These are phyloP conservation scores for Aplysina aerophoba DNA, from an alignment of 37 sponge, comb jelly and placozoan genomes.

Conservation along the genomic window DNA sequence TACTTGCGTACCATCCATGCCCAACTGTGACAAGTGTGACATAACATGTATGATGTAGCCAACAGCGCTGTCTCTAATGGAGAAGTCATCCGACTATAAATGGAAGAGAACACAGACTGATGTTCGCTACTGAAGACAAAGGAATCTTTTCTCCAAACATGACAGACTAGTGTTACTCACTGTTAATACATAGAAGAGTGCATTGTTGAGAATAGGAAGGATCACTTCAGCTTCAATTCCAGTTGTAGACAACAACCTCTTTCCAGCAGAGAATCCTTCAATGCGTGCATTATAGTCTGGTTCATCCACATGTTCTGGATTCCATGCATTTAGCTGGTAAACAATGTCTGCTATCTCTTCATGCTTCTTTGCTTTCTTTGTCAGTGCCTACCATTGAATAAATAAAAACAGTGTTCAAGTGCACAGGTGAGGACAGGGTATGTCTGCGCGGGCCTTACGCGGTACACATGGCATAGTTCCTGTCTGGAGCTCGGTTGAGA, in stretches of 20 bases:
- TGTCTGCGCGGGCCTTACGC: conserved; percentile 30
- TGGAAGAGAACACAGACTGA: not conserved
- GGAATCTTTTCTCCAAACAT: too few relatives aligned
- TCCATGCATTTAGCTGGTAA: conserved; percentile 83
- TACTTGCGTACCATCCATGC: not conserved
- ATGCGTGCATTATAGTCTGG: conserved; percentile 69
- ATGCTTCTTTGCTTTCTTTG: conserved; percentile 28
- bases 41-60: conserved; percentile 32
- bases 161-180: conserved; percentile 41
- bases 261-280: conserved; percentile 64
- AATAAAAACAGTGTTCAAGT: not conserved
- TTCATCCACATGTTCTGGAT: conserved; percentile 67
- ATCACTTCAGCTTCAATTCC: conserved; percentile 5
- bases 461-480: conserved; percentile 62
- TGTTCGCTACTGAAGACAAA: too few relatives aligned
- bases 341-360: conserved; percentile 37
- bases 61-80: conserved; percentile 74
- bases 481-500: conserved; percentile 40
- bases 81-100: conserved; percentile 72
- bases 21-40: not conserved
- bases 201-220: conserved; percentile 71
- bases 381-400: conserved; percentile 45
- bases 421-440: not conserved
- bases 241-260: not conserved
- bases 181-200: conserved; percentile 53